Evolutionary conservation across 2,113 vertebrate species (phyloP).

Genomic region (Numenius arquata): DNA sequence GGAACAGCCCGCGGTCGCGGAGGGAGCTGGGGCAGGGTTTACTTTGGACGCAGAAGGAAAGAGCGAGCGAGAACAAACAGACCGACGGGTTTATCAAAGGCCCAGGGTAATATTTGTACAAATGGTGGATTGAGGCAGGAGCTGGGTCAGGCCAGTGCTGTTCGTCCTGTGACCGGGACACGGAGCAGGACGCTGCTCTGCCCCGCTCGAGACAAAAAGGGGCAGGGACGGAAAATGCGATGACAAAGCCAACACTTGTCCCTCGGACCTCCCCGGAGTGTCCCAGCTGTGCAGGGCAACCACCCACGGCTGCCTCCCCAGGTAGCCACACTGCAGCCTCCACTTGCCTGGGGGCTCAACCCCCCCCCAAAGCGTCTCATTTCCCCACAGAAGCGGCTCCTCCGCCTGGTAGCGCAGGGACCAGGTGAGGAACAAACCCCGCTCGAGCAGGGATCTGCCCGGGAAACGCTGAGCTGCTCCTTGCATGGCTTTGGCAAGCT

Average conservation of each 20-base stretch:
- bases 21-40: background rate
- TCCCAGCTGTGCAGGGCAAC: slow-evolving; percentile 35
- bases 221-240: slow-evolving; percentile 2
- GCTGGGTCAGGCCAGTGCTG: background rate
- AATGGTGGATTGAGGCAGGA: background rate
- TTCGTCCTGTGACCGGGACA: background rate
- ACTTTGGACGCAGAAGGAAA: background rate
- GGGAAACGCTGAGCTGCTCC: background rate
- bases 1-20: background rate
- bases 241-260: slow-evolving; percentile 22
- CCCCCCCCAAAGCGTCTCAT: background rate
- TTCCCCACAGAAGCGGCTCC: background rate
- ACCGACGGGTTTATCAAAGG: background rate
- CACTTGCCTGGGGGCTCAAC: background rate
- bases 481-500: background rate
- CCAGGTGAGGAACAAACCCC: fast-evolving
- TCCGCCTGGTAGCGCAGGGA: background rate
- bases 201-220: background rate
- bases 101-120: background rate
- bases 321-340: background rate
- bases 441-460: background rate
- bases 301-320: background rate
- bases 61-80: background rate
- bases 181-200: background rate
- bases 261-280: slow-evolving; percentile 31